Base-by-base conservation (phyloP, 2,888 invertebrate genomes). In the Cephus rjabovi region DNA sequence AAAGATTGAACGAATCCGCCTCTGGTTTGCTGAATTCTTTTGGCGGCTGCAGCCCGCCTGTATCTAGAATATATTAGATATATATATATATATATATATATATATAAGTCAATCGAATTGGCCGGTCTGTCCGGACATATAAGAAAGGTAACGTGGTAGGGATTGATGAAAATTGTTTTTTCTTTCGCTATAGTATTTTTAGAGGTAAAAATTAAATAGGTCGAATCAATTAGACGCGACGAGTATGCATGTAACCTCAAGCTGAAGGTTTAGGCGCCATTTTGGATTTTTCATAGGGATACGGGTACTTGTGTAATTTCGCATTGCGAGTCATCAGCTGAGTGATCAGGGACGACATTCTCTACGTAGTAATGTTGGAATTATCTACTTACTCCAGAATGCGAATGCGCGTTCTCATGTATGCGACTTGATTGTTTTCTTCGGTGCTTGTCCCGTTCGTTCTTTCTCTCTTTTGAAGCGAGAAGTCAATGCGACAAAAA, bases 381-480 rank as follows among this genome's bases (percentile, higher is more conserved):
- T 88, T 88, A 87, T 88, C 88, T 88, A 88, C 87, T 88, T 87
- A 86, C 84, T 86, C 82, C 86, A 88, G 86, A 88, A 88, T 88
- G 86, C 85, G 82, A 83, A 81, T 76, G 76, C 77, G 75, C 82
- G 80, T 84, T 85, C 83, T 79, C 69, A 74, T 75, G 69, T 83
- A 82, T 83, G 81, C 76, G 76, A 77, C 80, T 70, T 56, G 56
- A 56, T 56, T 15, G 23, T 56, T 56, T 56, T 56, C 56, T 56
- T 56, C 56, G 3, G 56, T 9, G 15, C 40, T 40, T 40, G 40
- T 23, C 40, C 23, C 40, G 9, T 23, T 56, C 56, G 56, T 23
- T 56, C 56, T 9, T 23, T 15, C 6, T 56, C 23, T 56, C 9
- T 56, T 23, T 56, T 2, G 23, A 56, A 23, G 56, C 23, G 15